Evolutionary conservation across 2,797 vertebrate species (phyloP).

Genomic region (Leptodactylus fallax): DNA sequence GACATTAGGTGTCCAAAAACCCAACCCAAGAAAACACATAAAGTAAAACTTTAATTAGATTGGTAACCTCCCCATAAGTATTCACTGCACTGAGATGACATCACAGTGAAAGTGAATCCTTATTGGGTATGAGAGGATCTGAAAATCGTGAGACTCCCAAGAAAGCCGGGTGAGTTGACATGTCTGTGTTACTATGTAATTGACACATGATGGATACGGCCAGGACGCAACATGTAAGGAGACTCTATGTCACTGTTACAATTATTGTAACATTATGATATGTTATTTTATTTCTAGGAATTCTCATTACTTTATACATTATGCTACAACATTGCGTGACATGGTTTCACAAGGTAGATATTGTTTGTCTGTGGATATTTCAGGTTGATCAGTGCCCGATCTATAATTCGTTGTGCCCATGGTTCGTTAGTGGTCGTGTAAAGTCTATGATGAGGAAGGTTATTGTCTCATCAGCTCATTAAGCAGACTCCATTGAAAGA

Average conservation of each 20-base stretch:
- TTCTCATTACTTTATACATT: neutral
- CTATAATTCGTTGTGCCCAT: neutral
- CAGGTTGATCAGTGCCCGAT: neutral
- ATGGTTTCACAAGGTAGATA: neutral
- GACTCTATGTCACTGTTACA: neutral
- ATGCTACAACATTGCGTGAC: neutral
- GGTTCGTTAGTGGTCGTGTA: slow-evolving; percentile 72
- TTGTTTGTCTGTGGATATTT: neutral
- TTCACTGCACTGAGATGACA: no score
- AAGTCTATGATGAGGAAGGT: slow-evolving; percentile 81
- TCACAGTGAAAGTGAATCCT: no score
- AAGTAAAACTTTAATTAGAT: no score
- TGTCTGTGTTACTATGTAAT: no score
- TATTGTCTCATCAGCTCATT: slow-evolving; percentile 86
- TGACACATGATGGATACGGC: no score
- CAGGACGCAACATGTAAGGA: no score
- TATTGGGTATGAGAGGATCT: no score
- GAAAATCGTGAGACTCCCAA: no score
- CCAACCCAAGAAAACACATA: no score
- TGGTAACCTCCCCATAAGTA: no score
- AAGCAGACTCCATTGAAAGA: slow-evolving; percentile 82
- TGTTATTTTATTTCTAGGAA: neutral
- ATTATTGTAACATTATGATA: neutral
- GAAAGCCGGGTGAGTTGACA: no score
- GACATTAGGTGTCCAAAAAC: no score